These are phyloP conservation scores for Augochlora pura DNA, from an alignment of 1,140 invertebrate genomes.

Conservation along the genomic window DNA sequence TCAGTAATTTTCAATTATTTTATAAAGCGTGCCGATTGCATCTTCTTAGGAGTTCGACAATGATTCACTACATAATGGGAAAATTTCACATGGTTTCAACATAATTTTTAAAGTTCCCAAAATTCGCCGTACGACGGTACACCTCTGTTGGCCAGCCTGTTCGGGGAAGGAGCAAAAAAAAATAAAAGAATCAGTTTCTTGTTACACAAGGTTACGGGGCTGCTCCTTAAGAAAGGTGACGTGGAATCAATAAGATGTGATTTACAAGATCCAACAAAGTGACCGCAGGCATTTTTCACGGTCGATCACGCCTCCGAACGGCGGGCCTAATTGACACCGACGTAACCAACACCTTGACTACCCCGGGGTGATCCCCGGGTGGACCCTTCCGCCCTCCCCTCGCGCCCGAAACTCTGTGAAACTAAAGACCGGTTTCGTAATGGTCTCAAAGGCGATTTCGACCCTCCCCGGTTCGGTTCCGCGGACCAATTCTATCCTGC, in stretches of 20 bases:
- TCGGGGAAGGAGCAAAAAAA: neutral
- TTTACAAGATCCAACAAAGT: conserved; percentile 64
- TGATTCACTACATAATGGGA: too few relatives aligned
- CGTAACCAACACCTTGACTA: conserved; percentile 61
- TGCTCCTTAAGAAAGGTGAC: conserved; percentile 18
- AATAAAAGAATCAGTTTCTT: neutral
- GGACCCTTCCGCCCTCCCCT: conserved; percentile 46
- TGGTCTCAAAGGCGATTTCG: conserved; percentile 49
- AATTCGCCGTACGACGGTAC: neutral
- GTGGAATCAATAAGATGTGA: conserved; percentile 62
- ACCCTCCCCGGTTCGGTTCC: conserved; percentile 32
- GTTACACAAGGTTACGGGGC: neutral
- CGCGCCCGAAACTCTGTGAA: conserved; percentile 44
- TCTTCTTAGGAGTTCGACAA: too few relatives aligned
- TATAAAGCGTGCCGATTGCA: too few relatives aligned
- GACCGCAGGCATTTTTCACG: conserved; percentile 59
- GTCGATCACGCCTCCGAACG: conserved; percentile 60
- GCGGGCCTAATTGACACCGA: conserved; percentile 57
- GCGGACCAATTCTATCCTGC: conserved; percentile 27
- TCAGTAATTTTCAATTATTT: too few relatives aligned
- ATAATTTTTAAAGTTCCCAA: too few relatives aligned
- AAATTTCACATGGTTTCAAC: too few relatives aligned
- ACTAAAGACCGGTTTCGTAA: conserved; percentile 65
- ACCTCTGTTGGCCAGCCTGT: neutral
- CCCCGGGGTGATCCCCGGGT: conserved; percentile 44